Base-by-base conservation (phyloP, 64 coral and sea anemone genomes). In the Trachythela sp. region DNA sequence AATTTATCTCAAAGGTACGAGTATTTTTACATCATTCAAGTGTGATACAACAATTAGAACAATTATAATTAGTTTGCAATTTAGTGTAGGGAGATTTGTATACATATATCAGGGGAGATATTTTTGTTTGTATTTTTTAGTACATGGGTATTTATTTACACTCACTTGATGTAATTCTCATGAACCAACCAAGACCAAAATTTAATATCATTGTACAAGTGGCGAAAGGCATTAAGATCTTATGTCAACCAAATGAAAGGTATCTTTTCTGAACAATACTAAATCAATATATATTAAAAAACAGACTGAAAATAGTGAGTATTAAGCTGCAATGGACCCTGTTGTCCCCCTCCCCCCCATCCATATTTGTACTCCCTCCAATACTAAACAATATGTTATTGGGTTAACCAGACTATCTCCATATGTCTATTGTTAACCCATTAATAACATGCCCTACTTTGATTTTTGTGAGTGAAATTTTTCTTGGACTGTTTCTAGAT, bases 201-300 rank as follows among this genome's bases (percentile, higher is more conserved):
- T 80, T 80, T 39, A 80, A 80, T 80, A 80, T 80, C 1, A 18
- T 35, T 80, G 20, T 80, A 37, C 75, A 36, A 80, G 75, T 80
- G 2, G 20, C 8, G 0, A 80, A 80, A 18, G 75, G 75, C 2
- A 36, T 80, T 0, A 35, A 80, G 0, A 36, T 80, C 75, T 37
- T 80, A 17, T 39, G 31, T 37, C 31, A 80, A 38, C 75, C 75
- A 80, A 80, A 36, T 80, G 37, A 37, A 14, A 80, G 30, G 75
- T 80, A 39, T 29, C 14, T 36, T 30, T 80, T 6, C 18, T 68
- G 20, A 36, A 18, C 33, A 9, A 1, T 72, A 72, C 29, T 31
- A 1, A 22, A 29, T 1, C 33, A 72, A 31, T 24, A 14, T 27
- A 10, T 24, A 2, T 31, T 72, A 26, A 2, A 24, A 35, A 31